Conservation (phyloP, 1,140 invertebrate species). For the Mactra quadrangularis region DNA sequence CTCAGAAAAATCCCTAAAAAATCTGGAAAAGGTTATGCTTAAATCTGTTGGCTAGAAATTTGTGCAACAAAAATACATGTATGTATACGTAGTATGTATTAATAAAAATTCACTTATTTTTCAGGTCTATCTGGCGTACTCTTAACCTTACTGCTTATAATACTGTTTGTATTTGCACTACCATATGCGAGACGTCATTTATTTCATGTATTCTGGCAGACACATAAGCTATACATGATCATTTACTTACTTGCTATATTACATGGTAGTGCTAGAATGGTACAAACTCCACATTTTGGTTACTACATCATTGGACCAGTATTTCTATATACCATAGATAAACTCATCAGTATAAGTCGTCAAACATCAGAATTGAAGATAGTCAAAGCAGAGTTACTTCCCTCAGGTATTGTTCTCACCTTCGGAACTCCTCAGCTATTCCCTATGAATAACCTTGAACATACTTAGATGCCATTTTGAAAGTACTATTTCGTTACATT, state of each 20-base stretch:
- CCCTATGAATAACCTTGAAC: too few species aligned
- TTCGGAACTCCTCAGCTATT: too few species aligned
- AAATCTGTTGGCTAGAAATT: too few species aligned
- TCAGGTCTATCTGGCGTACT: constrained; percentile 95
- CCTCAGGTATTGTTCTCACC: constrained; percentile 88
- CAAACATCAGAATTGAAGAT: constrained; percentile 93
- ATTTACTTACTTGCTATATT: constrained; percentile 95
- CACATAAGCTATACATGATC: constrained; percentile 95
- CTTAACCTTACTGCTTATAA: constrained; percentile 95
- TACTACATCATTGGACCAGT: constrained; percentile 97
- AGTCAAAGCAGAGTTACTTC: constrained; percentile 96
- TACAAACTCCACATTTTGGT: constrained; percentile 91
- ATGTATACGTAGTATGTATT: too few species aligned
- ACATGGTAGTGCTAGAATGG: constrained; percentile 95
- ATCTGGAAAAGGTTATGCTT: too few species aligned
- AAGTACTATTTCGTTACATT: too few species aligned
- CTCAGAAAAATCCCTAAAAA: too few species aligned
- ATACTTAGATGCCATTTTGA: too few species aligned
- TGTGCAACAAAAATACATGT: too few species aligned
- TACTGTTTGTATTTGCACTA: constrained; percentile 98
- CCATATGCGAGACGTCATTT: constrained; percentile 94
- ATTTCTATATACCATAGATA: constrained; percentile 94
- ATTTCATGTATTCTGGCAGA: constrained; percentile 92
- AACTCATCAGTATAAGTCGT: constrained; percentile 90
- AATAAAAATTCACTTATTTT: too few species aligned